Evolutionary conservation across 2,888 invertebrate genomes (phyloP).

Genomic region (Bugula neritina): DNA sequence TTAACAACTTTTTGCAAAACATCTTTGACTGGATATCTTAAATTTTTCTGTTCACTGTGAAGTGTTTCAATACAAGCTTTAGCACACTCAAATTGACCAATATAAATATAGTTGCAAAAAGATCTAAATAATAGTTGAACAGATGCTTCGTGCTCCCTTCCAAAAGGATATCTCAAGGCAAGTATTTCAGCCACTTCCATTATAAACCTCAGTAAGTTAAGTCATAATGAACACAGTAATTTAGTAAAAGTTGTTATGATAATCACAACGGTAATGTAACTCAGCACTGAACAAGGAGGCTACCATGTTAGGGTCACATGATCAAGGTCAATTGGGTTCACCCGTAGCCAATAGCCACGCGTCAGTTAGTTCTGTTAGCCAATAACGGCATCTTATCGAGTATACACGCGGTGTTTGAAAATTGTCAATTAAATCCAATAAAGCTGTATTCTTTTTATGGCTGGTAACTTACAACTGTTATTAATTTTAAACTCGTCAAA

Average conservation of each 20-base stretch:
- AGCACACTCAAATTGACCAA: constrained; percentile 50
- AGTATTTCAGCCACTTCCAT: constrained; percentile 19
- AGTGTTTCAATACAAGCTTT: constrained; percentile 37
- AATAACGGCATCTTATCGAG: not conserved
- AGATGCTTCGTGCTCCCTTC: constrained; percentile 32
- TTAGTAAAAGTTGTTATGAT: too few relatives aligned
- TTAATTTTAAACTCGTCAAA: too few relatives aligned
- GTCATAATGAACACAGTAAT: not conserved
- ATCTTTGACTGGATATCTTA: constrained; percentile 3
- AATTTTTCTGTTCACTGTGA: not conserved
- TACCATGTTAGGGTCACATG: not conserved
- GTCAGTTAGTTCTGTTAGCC: not conserved
- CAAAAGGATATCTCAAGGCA: constrained; percentile 31
- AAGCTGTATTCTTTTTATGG: too few relatives aligned
- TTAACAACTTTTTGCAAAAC: not conserved
- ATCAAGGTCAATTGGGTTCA: not conserved
- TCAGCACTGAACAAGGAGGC: not conserved
- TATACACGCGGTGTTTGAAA: not conserved
- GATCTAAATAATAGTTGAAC: constrained; percentile 34
- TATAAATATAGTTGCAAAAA: constrained; percentile 46
- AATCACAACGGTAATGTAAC: too few relatives aligned
- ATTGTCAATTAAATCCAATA: too few relatives aligned
- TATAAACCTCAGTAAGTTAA: not conserved
- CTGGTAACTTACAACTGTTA: too few relatives aligned
- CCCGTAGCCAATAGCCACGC: not conserved